Evolutionary conservation across 2,888 invertebrate species (phyloP).

Genomic region (Eilema griseolum): DNA sequence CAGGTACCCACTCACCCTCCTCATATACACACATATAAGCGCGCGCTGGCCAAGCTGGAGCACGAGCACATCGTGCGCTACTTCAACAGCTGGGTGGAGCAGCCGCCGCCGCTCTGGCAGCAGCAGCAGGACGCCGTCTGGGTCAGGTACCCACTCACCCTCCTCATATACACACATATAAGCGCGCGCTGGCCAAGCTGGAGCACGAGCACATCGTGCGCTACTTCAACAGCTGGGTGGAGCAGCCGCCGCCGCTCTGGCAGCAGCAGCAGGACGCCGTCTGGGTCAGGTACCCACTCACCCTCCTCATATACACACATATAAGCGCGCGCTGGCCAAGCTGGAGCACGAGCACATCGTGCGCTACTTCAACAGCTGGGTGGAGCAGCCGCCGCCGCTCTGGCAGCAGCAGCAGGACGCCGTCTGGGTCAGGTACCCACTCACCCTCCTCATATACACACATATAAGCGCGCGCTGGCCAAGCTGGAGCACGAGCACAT

Average conservation of each 20-base stretch:
- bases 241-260: conserved; percentile 96
- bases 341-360: conserved; percentile 98
- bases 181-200: conserved; percentile 96
- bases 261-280: conserved; percentile 92
- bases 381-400: conserved; percentile 95
- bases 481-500: conserved; percentile 98
- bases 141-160: conserved; percentile 71
- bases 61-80: conserved; percentile 98
- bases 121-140: conserved; percentile 91
- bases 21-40: too few species aligned
- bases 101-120: conserved; percentile 96
- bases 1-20: conserved; percentile 62
- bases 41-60: conserved; percentile 97
- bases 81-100: conserved; percentile 98
- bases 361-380: conserved; percentile 98
- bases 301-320: too few species aligned
- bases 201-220: conserved; percentile 98
- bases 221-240: conserved; percentile 98
- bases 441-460: too few species aligned
- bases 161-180: too few species aligned
- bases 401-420: conserved; percentile 95
- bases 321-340: conserved; percentile 97
- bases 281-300: conserved; percentile 86
- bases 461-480: conserved; percentile 97
- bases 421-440: conserved; percentile 85